phyloP scores from a whole-genome alignment of 1,140 invertebrate genomes.

The Gryllus bimaculatus region DNA sequence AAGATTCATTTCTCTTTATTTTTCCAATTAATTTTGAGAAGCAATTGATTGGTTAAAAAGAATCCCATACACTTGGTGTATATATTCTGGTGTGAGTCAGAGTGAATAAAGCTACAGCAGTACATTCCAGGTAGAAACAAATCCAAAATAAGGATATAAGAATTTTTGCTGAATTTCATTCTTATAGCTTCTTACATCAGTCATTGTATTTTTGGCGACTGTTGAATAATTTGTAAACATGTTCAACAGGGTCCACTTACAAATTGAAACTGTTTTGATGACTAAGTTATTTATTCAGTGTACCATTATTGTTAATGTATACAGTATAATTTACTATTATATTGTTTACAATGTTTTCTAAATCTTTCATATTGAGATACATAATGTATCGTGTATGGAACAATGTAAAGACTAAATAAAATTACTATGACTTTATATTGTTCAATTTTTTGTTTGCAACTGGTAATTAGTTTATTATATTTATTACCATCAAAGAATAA shows the following conservation, averaged over 20 bases:
- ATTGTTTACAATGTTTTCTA: not conserved
- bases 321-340: not conserved
- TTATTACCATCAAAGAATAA: no score
- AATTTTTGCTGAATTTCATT: no score
- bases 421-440: not conserved
- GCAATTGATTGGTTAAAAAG: not conserved
- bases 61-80: not conserved
- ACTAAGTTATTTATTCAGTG: not conserved
- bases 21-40: not conserved
- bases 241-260: not conserved
- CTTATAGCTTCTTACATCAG: not conserved
- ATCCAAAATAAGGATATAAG: no score
- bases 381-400: not conserved
- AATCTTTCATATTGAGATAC: constrained; percentile 1
- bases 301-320: not conserved
- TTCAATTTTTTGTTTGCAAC: not conserved
- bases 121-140: not conserved
- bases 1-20: not conserved
- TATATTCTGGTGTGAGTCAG: not conserved
- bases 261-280: not conserved
- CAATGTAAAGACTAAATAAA: constrained; percentile 6
- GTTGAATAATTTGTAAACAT: not conserved
- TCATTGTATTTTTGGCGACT: not conserved
- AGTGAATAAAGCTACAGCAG: not conserved
- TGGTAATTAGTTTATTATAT: no score